Base-by-base conservation (phyloP, 1,140 invertebrate genomes). In the Paramacrobiotus metropolitanus region DNA sequence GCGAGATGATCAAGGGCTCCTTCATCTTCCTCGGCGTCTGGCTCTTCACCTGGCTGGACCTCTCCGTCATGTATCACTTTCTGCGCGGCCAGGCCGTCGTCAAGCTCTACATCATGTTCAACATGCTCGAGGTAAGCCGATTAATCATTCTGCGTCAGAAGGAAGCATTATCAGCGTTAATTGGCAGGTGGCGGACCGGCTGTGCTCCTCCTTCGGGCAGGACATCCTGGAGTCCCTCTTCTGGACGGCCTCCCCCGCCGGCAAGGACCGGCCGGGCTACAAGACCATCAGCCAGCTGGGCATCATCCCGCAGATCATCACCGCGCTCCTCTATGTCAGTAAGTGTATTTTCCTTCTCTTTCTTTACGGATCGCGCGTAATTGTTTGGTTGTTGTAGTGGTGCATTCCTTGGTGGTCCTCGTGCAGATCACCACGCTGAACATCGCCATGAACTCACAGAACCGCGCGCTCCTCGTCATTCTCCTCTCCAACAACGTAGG, bases 401-500 rank as follows among this genome's bases (percentile, higher is more conserved):
- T 90, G 45, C 94, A 98, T 72, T 86, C 87, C 67, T 77, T 91
- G 62, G 71, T 97, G 60, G 87, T 97, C 29, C 61, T 68, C 28
- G 84, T 88, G 68, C 83, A 95, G 84, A 90, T 90, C 21, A 94
- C 90, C 28, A 90, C 89, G 30, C 77, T 99, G 1, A 98, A 97
- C 77, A 94, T 99, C 59, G 95, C 95, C 2, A 93, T 99, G 64
- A 99, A 99, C 73, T 95, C 94, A 0, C 94, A 89, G 68, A 97
- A 96, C 71, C 94, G 97, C 74, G 88, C 89, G 60, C 76, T 99
- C 30, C 78, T 98, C 2, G 96, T 92, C 2, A 95, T 99, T 59
- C 94, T 98, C 86, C 93, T 99, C 82, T 96, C 92, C 0, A 99
- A 98, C 72, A 99, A 99, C 79, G 87, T 90, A 79, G 85, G 83